Conservation (phyloP, 1,140 invertebrate genomes). For the Drosophila mayri region DNA sequence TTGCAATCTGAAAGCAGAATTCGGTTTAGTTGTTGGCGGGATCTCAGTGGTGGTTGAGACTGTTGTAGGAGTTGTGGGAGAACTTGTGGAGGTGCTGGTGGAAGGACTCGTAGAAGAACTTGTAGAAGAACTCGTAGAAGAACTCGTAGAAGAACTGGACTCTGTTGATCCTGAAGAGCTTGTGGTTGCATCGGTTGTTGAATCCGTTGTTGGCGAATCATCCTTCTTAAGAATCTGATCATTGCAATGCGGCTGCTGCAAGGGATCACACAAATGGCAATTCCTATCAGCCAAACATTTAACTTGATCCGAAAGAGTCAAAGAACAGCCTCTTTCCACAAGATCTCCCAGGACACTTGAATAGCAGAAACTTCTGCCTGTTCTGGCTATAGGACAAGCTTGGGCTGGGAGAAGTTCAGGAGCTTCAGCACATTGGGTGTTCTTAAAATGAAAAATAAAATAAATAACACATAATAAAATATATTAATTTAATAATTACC, state of each 20-base stretch:
- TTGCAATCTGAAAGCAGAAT: conserved; percentile 30
- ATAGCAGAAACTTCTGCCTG: conserved; percentile 65
- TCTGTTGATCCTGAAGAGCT: conserved; percentile 9
- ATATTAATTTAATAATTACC: conserved; percentile 17
- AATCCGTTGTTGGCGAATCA: conserved; percentile 19
- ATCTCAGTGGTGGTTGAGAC: conserved; percentile 26
- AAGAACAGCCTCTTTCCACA: conserved; percentile 59
- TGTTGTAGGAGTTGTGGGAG: conserved; percentile 12
- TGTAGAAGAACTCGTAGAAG: conserved; percentile 7
- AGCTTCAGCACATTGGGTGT: conserved; percentile 42
- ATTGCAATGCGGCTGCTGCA: conserved; percentile 59
- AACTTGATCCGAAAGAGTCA: conserved; percentile 51
- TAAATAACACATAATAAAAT: background rate
- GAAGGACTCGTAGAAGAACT: conserved; percentile 12
- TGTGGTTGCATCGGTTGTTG: conserved; percentile 9
- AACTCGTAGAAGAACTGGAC: conserved; percentile 6
- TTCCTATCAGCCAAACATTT: conserved; percentile 45
- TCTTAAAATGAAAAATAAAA: conserved; percentile 27
- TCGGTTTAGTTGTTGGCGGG: conserved; percentile 55
- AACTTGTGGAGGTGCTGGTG: conserved; percentile 11
- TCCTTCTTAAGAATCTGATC: conserved; percentile 20
- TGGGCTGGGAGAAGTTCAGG: conserved; percentile 28
- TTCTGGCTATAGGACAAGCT: conserved; percentile 57
- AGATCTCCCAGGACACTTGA: conserved; percentile 28
- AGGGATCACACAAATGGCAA: conserved; percentile 68